Evolutionary conservation across 2,113 vertebrate species (phyloP).

Genomic region (Danionella cerebrum): DNA sequence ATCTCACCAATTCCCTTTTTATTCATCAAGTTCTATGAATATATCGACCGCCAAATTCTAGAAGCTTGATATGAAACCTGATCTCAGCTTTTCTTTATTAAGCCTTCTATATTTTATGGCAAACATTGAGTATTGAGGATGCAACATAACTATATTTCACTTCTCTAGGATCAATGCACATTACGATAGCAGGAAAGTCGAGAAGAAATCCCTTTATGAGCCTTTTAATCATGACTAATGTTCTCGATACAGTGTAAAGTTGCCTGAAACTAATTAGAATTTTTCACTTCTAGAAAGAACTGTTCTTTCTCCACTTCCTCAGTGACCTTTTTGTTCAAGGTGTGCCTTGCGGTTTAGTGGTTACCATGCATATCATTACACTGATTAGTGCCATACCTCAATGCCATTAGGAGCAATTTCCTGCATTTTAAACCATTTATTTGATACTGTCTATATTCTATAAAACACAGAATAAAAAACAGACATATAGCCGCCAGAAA

Average conservation of each 20-base stretch:
- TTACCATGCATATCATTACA: conserved; percentile 57
- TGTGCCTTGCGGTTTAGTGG: conserved; percentile 57
- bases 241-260: not conserved
- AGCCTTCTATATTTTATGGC: no score
- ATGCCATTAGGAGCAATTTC: conserved; percentile 47
- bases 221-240: conserved; percentile 8
- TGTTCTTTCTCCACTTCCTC: conserved; percentile 24
- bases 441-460: no score
- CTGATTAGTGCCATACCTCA: conserved; percentile 54
- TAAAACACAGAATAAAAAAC: not conserved
- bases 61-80: not conserved
- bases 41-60: no score
- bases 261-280: not conserved
- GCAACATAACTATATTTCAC: not conserved
- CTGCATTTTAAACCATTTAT: conserved; percentile 36
- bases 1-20: no score
- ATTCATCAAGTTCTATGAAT: no score
- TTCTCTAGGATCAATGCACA: not conserved
- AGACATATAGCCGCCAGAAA: not conserved
- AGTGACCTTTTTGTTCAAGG: conserved; percentile 57
- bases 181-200: not conserved
- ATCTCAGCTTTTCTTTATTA: no score
- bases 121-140: no score
- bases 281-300: not conserved
- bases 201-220: not conserved